A percentile compares a stretch with the other conserved stretches of the same genome.
Evolutionary conservation across 2,888 invertebrate genomes (phyloP).

Genomic region (Autographa gamma): DNA sequence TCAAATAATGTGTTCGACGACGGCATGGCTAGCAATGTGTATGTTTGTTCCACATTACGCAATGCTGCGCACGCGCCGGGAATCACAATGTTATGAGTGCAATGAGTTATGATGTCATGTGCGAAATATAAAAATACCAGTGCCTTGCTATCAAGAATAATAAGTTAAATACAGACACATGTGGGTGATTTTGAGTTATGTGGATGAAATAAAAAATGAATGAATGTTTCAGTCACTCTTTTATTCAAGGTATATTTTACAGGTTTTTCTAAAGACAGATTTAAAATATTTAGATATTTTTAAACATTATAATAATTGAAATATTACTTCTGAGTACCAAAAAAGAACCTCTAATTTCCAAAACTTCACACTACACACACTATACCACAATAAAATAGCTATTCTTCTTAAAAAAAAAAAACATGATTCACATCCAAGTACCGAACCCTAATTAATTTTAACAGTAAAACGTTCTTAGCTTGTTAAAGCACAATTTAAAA

Average conservation of each 20-base stretch:
- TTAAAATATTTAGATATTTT: no score
- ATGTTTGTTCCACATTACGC: slow-evolving; percentile 2
- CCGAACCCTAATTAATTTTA: slow-evolving; percentile 3
- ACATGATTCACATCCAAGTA: slow-evolving; percentile 1
- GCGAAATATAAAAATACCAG: neutral
- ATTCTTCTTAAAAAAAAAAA: neutral
- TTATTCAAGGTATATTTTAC: no score
- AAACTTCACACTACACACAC: neutral
- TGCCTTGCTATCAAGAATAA: neutral
- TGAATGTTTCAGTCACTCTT: no score
- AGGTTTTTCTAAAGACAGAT: no score
- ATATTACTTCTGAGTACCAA: no score
- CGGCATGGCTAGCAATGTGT: neutral
- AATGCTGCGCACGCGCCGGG: neutral
- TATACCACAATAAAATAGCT: neutral
- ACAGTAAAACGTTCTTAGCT: slow-evolving; percentile 6
- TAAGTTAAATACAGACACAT: neutral
- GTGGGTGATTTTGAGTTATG: no score
- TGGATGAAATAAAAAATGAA: no score
- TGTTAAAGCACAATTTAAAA: slow-evolving; percentile 58
- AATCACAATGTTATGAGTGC: slow-evolving; percentile 7
- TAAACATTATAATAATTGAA: no score
- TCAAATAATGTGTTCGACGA: neutral
- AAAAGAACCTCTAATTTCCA: neutral
- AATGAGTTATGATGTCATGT: slow-evolving; percentile 5